Conservation (phyloP, 2,888 invertebrate species). For the Pseudococcus jackbeardsleyi region DNA sequence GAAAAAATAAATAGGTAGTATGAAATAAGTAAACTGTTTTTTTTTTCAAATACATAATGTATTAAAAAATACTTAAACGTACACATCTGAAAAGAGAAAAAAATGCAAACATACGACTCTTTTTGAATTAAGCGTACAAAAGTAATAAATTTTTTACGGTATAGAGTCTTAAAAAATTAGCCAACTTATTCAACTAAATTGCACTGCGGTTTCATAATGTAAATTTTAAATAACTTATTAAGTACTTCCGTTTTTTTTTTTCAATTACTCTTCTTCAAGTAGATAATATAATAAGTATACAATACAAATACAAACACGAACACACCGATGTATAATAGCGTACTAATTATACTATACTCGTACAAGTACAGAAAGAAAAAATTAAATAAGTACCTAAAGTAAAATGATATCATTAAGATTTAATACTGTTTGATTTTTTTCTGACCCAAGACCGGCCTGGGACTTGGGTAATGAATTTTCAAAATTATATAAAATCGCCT, state of each 20-base stretch:
- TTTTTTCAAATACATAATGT: not conserved
- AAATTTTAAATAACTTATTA: not conserved
- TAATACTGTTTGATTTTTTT: slow-evolving; percentile 34
- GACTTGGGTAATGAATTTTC: not conserved
- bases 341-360: not conserved
- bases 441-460: not conserved
- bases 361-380: not conserved
- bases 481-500: not conserved
- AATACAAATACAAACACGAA: slow-evolving; percentile 6
- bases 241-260: not conserved
- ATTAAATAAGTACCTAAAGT: not conserved
- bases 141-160: slow-evolving; percentile 25
- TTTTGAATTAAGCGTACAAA: slow-evolving; percentile 40
- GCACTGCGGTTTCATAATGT: not conserved
- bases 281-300: not conserved
- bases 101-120: slow-evolving; percentile 29
- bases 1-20: not conserved
- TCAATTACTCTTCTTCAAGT: not conserved
- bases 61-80: slow-evolving; percentile 11
- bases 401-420: slow-evolving; percentile 28
- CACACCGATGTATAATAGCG: not conserved
- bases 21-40: not conserved
- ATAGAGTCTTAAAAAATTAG: slow-evolving; percentile 17
- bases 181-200: slow-evolving; percentile 21
- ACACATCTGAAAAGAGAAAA: slow-evolving; percentile 34